Base-by-base conservation (phyloP, 2,113 vertebrate species). In the Lophochroa leadbeateri region DNA sequence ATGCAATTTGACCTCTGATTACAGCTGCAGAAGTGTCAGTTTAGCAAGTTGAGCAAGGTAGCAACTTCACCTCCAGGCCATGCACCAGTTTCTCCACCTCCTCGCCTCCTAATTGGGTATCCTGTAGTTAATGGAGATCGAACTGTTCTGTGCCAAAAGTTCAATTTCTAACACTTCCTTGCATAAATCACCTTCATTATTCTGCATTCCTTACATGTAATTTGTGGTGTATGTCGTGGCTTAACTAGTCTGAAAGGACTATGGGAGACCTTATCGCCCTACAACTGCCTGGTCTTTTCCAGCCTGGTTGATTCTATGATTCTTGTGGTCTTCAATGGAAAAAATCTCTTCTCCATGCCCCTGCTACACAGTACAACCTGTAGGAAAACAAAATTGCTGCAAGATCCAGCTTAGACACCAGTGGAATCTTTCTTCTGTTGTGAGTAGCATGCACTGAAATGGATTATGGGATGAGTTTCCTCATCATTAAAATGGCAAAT, bases 321-420 rank as follows among this genome's bases (percentile, higher is more conserved):
- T 58, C 33, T 20, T 47, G 5, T 57, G n/a, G 41, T 77, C 74
- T 78, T 58, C 65, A 13, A 5, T 39, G 47, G 55, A 33, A 68
- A 50, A 80, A 19, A 10, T 57, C 20, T 39, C 10, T 57, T 86
- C 37, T 67, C 27, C 1, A 0, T 46, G 33, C 10, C 33, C 39
- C 47, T 68, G 39, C 43, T 83, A 1, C 15, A 2, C 8, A 9
- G 41, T 17, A 33, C 27, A 52, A 49, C 25, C 60, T 63, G 44
- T 13, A 60, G 27, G 2, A 3, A 70, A 64, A 53, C 0, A 1
- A 41, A 77, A 10, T 13, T 29, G 41, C 64, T n/a, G 29, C 7
- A 82, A 64, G 37, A 53, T 49, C 63, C 70, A 13, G 29, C 15
- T 12, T 27, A 24, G 31, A 21, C 46, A 11, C 10, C 41, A 41